These are phyloP conservation scores for Keiferia lycopersicella DNA, from an alignment of 2,888 invertebrate genomes.

Conservation along the genomic window DNA sequence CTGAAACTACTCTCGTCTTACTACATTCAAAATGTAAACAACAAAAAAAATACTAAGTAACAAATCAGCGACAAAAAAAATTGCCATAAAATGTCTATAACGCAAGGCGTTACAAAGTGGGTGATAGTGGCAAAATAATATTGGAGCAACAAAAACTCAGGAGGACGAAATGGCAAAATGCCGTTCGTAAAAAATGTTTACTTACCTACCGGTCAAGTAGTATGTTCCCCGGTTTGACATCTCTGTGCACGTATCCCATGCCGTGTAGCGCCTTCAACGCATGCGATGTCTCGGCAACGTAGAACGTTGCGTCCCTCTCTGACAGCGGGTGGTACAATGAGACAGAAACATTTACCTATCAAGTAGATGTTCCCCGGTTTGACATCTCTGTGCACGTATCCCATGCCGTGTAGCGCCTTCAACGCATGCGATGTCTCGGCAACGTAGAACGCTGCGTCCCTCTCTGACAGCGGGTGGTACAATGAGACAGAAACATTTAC, in stretches of 20 bases:
- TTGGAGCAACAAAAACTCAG: no score
- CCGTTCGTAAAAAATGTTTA: no score
- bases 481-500: slow-evolving; percentile 41
- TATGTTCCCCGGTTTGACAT: slow-evolving; percentile 93
- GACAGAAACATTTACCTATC: no score
- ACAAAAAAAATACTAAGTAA: no score
- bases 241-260: slow-evolving; percentile 93
- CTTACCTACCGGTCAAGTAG: slow-evolving; percentile 85
- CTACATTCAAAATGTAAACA: no score
- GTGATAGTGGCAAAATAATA: no score
- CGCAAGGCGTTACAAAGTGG: no score
- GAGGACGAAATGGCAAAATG: no score
- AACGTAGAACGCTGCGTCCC: slow-evolving; percentile 89
- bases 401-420: slow-evolving; percentile 89
- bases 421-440: slow-evolving; percentile 90
- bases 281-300: slow-evolving; percentile 89
- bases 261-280: slow-evolving; percentile 89
- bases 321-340: slow-evolving; percentile 84
- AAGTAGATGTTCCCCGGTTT: slow-evolving; percentile 93
- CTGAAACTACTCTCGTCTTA: no score
- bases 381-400: slow-evolving; percentile 92
- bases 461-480: slow-evolving; percentile 85
- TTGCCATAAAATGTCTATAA: no score
- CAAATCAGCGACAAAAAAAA: no score
- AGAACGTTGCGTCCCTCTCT: slow-evolving; percentile 89